A percentile compares a stretch with the other conserved stretches of the same genome.
Conservation (phyloP, 37 sponge, comb jelly and placozoan species). For the Haliclona indistincta region DNA sequence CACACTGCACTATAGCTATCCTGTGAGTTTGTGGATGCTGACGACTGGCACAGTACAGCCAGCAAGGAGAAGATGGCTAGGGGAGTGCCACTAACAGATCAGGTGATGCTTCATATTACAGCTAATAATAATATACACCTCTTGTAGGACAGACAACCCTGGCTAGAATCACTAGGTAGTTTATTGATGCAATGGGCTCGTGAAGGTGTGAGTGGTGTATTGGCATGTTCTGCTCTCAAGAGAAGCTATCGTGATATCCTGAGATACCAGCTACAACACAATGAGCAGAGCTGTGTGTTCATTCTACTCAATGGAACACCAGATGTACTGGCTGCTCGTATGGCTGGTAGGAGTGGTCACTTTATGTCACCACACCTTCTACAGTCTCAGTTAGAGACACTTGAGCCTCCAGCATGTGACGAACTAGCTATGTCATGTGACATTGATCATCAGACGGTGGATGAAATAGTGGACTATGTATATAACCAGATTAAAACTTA, state of each 20-base stretch:
- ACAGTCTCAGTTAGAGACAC: slow-evolving; percentile 54
- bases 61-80: slow-evolving; percentile 69
- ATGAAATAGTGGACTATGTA: slow-evolving; percentile 5
- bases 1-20: slow-evolving; percentile 24
- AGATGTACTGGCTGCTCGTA: slow-evolving; percentile 29
- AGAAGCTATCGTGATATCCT: slow-evolving; percentile 53
- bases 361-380: slow-evolving; percentile 75
- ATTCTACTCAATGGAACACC: slow-evolving; percentile 47
- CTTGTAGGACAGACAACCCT: slow-evolving; percentile 62
- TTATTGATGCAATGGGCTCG: slow-evolving; percentile 1
- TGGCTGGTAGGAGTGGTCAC: slow-evolving; percentile 53
- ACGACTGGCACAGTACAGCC: slow-evolving; percentile 48
- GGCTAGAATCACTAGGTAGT: slow-evolving; percentile 51
- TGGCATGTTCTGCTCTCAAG: slow-evolving; percentile 82
- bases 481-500: not conserved
- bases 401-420: slow-evolving; percentile 53
- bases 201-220: slow-evolving; percentile 30
- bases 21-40: slow-evolving; percentile 68
- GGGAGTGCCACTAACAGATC: slow-evolving; percentile 78
- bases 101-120: slow-evolving; percentile 32
- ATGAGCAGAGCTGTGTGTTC: slow-evolving; percentile 18
- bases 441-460: slow-evolving; percentile 5
- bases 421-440: slow-evolving; percentile 32
- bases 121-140: slow-evolving; percentile 1
- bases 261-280: not conserved